Base-by-base conservation (phyloP, 2,888 invertebrate genomes). In the Salpingus planirostris region DNA sequence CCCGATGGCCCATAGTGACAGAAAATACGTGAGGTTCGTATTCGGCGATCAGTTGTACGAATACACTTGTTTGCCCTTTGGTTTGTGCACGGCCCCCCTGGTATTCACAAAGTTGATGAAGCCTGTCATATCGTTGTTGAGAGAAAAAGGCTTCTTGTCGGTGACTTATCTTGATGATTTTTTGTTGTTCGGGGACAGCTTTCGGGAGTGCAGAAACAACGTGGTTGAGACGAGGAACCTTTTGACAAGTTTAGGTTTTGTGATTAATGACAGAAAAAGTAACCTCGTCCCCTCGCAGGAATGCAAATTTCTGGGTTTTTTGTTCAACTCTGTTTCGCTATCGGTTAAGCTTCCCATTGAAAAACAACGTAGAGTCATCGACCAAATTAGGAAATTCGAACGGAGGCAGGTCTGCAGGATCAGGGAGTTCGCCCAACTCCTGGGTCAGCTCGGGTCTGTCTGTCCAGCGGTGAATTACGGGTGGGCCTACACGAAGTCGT, bases 381-480 rank as follows among this genome's bases (percentile, higher is more conserved):
- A 23, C 4, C 4, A 23, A 23, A 23, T 23, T 7, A 10, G 8
- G 10, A 10, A 23, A 23, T 11, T 23, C 10, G 8, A 10, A 11
- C 4, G 11, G 12, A 21, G 18, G 11, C 14, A 18, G n/a, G 4
- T 12, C 2, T 37, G 37, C 18, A 33, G 25, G 26, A 37, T 37
- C 8, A 18, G 27, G 12, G 18, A 31, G 13, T 12, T 36, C 24
- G 21, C 29, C 5, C 8, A 21, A 13, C 7, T 28, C 4, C 7
- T 33, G 8, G 33, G 33, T 10, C 4, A 11, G 10, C 22, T 46
- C 12, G 28, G 36, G 3, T 39, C 49, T 5, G 32, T 31, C 3
- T 43, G 42, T 21, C 47, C 43, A 3, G 43, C 48, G 4, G 36
- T 44, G 3, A 35, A 36, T 24, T 51, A 47, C 25, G 37, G 47